These are phyloP conservation scores for Pseudomyrmex gracilis DNA, from an alignment of 1,140 invertebrate genomes.

Conservation along the genomic window DNA sequence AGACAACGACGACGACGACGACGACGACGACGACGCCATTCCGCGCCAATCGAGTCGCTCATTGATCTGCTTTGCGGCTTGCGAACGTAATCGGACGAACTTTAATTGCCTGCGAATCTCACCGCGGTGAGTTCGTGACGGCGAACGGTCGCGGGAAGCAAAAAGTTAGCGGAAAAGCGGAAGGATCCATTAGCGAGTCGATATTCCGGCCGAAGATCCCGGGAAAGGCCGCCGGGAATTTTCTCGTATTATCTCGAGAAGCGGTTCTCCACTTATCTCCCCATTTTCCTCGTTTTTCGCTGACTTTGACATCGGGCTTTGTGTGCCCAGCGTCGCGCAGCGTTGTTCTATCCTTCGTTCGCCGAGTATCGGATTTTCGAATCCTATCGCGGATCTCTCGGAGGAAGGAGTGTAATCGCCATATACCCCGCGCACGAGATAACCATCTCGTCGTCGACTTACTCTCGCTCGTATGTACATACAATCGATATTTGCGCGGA, in stretches of 20 bases:
- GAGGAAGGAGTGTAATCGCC: conserved; percentile 11
- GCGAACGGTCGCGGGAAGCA: background rate
- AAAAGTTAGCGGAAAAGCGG: conserved; percentile 53
- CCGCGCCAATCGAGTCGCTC: conserved; percentile 23
- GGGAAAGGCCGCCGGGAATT: conserved; percentile 38
- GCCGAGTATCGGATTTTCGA: conserved; percentile 50
- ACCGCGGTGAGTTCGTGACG: conserved; percentile 3
- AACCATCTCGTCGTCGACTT: conserved; percentile 11
- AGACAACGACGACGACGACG: too few relatives aligned
- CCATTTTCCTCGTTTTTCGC: conserved; percentile 33
- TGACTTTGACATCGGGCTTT: conserved; percentile 31
- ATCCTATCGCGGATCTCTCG: conserved; percentile 32
- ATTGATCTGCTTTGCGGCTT: conserved; percentile 50
- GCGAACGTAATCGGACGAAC: conserved; percentile 50
- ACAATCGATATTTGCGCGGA: conserved; percentile 5
- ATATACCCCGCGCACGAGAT: conserved; percentile 9
- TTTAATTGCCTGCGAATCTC: conserved; percentile 56
- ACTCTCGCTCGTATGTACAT: background rate
- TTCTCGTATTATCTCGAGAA: conserved; percentile 61
- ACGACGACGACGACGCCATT: conserved; percentile 1
- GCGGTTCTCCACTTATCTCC: conserved; percentile 42
- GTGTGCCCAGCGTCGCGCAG: conserved; percentile 21
- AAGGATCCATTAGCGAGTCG: conserved; percentile 64
- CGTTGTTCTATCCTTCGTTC: conserved; percentile 34
- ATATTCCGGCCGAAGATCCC: conserved; percentile 39